These are phyloP conservation scores for Byasa hedistus DNA, from an alignment of 2,888 invertebrate genomes.

Conservation along the genomic window DNA sequence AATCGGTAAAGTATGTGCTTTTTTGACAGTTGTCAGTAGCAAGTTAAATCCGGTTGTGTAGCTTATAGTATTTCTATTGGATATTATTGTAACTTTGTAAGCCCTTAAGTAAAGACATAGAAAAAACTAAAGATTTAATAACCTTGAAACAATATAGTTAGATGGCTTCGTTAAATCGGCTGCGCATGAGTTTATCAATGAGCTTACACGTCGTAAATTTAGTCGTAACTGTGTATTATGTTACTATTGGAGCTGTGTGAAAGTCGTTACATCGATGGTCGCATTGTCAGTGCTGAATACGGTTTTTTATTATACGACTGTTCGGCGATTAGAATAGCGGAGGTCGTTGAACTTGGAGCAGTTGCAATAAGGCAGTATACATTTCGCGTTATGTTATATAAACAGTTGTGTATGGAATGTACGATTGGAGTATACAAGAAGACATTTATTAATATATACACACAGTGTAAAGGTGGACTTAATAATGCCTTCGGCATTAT, in stretches of 20 bases:
- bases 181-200: constrained; percentile 29
- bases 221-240: constrained; percentile 29
- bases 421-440: too few relatives aligned
- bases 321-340: constrained; percentile 10
- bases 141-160: constrained; percentile 13
- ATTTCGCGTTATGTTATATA: background rate
- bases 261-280: constrained; percentile 16
- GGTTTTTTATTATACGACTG: constrained; percentile 24
- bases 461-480: too few relatives aligned
- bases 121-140: background rate
- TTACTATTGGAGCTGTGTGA: constrained; percentile 24
- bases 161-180: constrained; percentile 4
- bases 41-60: too few relatives aligned
- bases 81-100: background rate
- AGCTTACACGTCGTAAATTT: constrained; percentile 28
- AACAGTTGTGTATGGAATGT: too few relatives aligned
- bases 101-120: background rate
- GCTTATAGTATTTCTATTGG: too few relatives aligned
- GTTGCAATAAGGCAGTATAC: background rate
- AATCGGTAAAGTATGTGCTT: too few relatives aligned
- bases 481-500: too few relatives aligned
- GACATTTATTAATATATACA: too few relatives aligned
- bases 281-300: constrained; percentile 22
- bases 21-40: too few relatives aligned
- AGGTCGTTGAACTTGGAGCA: constrained; percentile 24